phyloP scores from a whole-genome alignment of 2,113 vertebrate species.

The Solea senegalensis region DNA sequence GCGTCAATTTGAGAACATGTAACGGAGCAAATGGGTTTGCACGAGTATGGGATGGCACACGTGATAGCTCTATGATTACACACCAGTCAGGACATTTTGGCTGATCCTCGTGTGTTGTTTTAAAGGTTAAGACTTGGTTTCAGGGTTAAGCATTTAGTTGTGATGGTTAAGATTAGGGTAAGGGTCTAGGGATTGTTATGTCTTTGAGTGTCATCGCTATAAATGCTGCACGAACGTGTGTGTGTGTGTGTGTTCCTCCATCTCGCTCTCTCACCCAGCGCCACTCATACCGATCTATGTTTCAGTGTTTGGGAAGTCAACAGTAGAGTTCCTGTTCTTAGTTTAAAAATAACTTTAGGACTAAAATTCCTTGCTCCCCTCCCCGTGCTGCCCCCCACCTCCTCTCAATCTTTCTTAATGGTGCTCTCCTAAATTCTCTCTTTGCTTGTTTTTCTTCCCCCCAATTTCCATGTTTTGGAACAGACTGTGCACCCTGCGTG shows the following conservation, averaged over 20 bases:
- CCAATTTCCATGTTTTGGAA: conserved; percentile 1
- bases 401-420: conserved; percentile 55
- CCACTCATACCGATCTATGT: conserved; percentile 46
- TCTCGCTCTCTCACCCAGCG: conserved; percentile 23
- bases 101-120: too few relatives aligned
- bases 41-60: conserved; percentile 22
- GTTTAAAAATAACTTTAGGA: conserved; percentile 79
- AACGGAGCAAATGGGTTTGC: conserved; percentile 5
- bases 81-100: too few relatives aligned
- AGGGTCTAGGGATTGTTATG: too few relatives aligned
- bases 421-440: conserved; percentile 35
- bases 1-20: conserved; percentile 16
- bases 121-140: too few relatives aligned
- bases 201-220: too few relatives aligned
- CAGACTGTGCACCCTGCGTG: neutral
- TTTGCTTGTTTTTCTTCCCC: conserved; percentile 45
- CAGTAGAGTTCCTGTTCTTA: conserved; percentile 77
- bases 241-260: conserved; percentile 10
- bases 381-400: neutral
- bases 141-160: too few relatives aligned
- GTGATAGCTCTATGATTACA: conserved; percentile 30
- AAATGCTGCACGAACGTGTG: neutral
- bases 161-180: too few relatives aligned
- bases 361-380: conserved; percentile 63
- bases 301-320: conserved; percentile 72